Evolutionary conservation across 2,888 invertebrate species (phyloP).

Genomic region (Aspidiotus destructor): DNA sequence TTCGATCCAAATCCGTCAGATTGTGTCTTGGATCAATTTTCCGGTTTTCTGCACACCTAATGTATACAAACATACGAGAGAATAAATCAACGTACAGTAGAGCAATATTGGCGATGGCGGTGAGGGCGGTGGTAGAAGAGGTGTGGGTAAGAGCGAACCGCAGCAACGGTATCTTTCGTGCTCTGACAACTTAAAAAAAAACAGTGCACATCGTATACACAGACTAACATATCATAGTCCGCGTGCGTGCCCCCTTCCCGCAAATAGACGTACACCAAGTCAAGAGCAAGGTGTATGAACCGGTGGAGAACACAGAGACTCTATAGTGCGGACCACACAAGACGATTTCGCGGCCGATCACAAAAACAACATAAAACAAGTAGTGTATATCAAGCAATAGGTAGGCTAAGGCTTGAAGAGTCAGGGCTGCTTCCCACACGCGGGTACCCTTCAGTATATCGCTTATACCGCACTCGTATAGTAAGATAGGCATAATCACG

Average conservation of each 20-base stretch:
- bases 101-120: no score
- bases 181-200: no score
- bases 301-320: slow-evolving; percentile 12
- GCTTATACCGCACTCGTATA: neutral
- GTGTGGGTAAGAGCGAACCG: no score
- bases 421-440: slow-evolving; percentile 26
- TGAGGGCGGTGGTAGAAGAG: no score
- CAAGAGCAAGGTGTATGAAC: slow-evolving; percentile 29
- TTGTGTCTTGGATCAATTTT: no score
- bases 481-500: slow-evolving; percentile 12
- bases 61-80: no score
- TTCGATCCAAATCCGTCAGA: no score
- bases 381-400: neutral
- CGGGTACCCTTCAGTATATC: slow-evolving; percentile 1
- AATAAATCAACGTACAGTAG: no score
- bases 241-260: slow-evolving; percentile 13
- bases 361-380: slow-evolving; percentile 31
- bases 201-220: no score
- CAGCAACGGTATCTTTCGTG: no score
- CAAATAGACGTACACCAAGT: slow-evolving; percentile 4
- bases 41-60: no score
- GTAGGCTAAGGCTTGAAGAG: slow-evolving; percentile 17
- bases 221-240: no score
- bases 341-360: slow-evolving; percentile 26
- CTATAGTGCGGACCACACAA: slow-evolving; percentile 30